Percentiles rank a stretch among this genome's conserved stretches.
Evolutionary conservation across 2,113 vertebrate genomes (phyloP).

Genomic region (Mandrillus leucophaeus): DNA sequence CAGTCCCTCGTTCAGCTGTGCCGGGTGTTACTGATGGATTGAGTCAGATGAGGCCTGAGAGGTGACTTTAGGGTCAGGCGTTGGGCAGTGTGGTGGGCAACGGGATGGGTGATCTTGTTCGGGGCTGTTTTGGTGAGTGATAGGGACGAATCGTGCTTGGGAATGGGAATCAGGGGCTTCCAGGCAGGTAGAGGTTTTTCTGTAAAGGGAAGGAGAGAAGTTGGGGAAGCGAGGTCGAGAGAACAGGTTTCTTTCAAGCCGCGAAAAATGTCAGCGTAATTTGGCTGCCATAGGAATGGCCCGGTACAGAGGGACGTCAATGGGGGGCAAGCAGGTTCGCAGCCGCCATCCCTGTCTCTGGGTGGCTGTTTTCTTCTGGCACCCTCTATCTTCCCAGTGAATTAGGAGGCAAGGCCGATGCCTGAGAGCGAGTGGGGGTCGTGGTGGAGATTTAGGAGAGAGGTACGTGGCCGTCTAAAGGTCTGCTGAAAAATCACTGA

Average conservation of each 20-base stretch:
- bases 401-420: not conserved
- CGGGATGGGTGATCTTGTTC: not conserved
- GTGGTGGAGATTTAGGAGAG: not conserved
- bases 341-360: accelerated
- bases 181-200: not conserved
- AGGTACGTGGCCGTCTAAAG: too few relatives aligned
- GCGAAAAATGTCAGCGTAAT: accelerated
- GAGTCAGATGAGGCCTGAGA: not conserved
- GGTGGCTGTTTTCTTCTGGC: not conserved
- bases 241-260: not conserved
- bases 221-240: accelerated
- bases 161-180: accelerated
- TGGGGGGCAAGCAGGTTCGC: not conserved
- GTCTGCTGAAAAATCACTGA: too few relatives aligned
- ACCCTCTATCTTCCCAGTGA: not conserved
- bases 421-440: not conserved
- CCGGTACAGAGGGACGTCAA: accelerated
- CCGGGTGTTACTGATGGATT: accelerated
- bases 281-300: accelerated
- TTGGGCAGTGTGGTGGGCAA: too few relatives aligned
- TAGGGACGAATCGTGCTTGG: not conserved
- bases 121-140: not conserved
- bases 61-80: not conserved
- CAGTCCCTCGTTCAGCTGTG: accelerated
- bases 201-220: not conserved